Base-by-base conservation (phyloP, 2,888 invertebrate species). In the Hypolimnas misippus region DNA sequence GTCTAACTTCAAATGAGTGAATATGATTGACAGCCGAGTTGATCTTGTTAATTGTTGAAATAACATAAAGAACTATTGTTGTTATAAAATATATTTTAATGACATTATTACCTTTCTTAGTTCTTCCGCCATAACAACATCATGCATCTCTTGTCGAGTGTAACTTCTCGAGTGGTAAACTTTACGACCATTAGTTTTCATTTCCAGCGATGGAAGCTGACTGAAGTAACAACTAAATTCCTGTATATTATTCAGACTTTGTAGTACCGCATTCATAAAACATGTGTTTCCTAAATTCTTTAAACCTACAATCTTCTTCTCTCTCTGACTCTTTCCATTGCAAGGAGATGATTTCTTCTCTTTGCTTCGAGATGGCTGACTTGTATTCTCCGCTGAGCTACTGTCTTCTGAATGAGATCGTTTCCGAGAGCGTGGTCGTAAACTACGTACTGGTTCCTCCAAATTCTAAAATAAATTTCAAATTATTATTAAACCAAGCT, bases 201-300 rank as follows among this genome's bases (percentile, higher is more conserved):
- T 83, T 76, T 96, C 96, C 68, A 96, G 83, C 2, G 95, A 94
- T 10, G 96, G 96, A 79, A 96, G 87, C 80, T 95, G 94, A 80
- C 95, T 96, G 74, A 97, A 95, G 83, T 96, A 97, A 75, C 94
- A 95, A 84, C 96, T 96, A 81, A 97, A 97, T 78, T 96, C 95
- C 82, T 96, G 95, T 78, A 96, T 96, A 84, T 96, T 96, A 81
- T 96, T 96, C 87, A 97, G 92, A 72, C 96, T 96, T 82, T 97
- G 97, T 64, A 97, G 87, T 63, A 96, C 96, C 17, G 96, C 96
- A 86, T 96, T 96, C 96, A 97, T 96, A 80, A 96, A 97, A 84
- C 96, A 97, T 55, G 96, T 97, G 81, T 96, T 97, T 71, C 96
- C 96, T 80, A 96, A 92, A 90, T 96, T 97, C 77, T 96, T 93